These are phyloP conservation scores for Myrmecobius fasciatus DNA, from an alignment of 2,113 vertebrate species.

Conservation along the genomic window DNA sequence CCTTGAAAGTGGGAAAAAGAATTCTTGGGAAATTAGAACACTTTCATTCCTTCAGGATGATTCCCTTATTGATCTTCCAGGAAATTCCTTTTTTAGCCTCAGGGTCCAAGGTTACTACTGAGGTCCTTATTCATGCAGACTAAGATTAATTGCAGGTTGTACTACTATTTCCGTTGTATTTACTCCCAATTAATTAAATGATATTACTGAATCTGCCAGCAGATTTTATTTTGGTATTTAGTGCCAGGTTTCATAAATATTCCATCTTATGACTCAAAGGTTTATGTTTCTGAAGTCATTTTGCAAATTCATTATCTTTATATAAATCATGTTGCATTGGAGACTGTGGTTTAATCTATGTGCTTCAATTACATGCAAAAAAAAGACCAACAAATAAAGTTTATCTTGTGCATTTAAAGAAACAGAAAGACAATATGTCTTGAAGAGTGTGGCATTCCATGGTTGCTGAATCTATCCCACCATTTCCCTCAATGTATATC, in stretches of 20 bases:
- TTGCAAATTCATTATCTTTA: background rate
- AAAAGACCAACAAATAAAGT: slow-evolving; percentile 5
- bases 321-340: slow-evolving; percentile 15
- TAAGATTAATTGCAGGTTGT: background rate
- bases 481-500: background rate
- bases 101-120: background rate
- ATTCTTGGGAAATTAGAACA: background rate
- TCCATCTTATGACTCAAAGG: background rate
- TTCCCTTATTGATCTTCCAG: background rate
- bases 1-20: background rate
- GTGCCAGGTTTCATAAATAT: background rate
- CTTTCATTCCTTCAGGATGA: background rate
- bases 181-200: background rate
- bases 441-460: background rate
- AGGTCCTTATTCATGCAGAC: background rate
- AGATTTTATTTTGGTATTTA: background rate
- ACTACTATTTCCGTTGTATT: background rate
- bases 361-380: background rate
- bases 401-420: background rate
- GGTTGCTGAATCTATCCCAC: background rate
- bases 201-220: background rate
- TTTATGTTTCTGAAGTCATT: background rate
- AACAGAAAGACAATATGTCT: background rate
- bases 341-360: slow-evolving; percentile 20
- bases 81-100: background rate